Evolutionary conservation across 2,888 invertebrate species (phyloP).

Genomic region (Rhorus exstirpatorius): DNA sequence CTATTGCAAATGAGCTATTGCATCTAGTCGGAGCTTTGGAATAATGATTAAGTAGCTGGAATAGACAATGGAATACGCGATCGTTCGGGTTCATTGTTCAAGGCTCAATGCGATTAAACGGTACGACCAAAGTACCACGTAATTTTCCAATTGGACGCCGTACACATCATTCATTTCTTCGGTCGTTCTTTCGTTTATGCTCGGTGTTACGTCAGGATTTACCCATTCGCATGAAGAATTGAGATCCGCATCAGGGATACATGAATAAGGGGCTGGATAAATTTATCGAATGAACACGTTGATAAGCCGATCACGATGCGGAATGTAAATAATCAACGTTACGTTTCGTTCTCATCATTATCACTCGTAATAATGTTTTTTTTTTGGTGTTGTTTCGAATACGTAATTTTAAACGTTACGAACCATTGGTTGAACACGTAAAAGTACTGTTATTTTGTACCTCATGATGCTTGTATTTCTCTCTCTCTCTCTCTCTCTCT

Average conservation of each 20-base stretch:
- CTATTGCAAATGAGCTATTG: background rate
- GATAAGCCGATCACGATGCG: no score
- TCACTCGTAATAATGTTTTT: no score
- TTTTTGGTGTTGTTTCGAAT: no score
- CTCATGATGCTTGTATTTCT: background rate
- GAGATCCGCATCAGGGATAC: no score
- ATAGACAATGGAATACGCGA: background rate
- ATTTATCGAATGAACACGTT: no score
- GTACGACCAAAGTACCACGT: background rate
- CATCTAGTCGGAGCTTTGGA: background rate
- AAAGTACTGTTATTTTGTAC: background rate
- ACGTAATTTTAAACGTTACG: background rate
- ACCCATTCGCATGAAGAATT: no score
- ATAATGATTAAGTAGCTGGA: background rate
- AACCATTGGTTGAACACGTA: background rate
- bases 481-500: constrained; percentile 43
- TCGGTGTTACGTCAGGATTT: no score
- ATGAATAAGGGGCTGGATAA: no score
- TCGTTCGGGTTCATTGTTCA: background rate
- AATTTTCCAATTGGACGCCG: background rate
- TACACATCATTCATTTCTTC: background rate
- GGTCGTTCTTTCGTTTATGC: background rate
- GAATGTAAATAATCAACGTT: no score
- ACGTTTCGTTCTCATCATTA: no score
- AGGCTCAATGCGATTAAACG: background rate